These are phyloP conservation scores for Phoxinus dragarum DNA, from an alignment of 2,797 vertebrate species.

Conservation along the genomic window DNA sequence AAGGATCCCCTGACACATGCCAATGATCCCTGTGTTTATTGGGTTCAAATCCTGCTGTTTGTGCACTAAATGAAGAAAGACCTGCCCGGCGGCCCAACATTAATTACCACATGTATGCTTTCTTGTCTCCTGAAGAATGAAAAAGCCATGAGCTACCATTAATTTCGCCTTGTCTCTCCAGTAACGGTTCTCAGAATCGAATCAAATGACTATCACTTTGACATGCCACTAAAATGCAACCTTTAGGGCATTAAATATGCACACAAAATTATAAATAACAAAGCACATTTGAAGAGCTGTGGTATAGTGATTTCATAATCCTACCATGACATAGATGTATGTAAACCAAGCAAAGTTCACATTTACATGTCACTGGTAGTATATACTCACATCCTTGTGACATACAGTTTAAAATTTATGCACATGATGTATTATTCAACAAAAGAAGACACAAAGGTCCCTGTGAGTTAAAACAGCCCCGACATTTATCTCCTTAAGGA, in stretches of 20 bases:
- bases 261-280: not conserved
- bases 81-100: constrained; percentile 10
- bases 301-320: not conserved
- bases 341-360: constrained; percentile 7
- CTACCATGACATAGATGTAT: not conserved
- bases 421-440: constrained; percentile 70
- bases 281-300: not conserved
- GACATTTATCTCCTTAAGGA: constrained; percentile 73
- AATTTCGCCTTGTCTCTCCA: not conserved
- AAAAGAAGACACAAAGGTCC: constrained; percentile 65
- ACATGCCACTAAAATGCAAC: not conserved
- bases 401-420: constrained; percentile 61
- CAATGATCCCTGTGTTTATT: constrained; percentile 41
- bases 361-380: not conserved
- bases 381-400: constrained; percentile 58
- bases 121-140: constrained; percentile 21
- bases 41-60: constrained; percentile 33
- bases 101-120: constrained; percentile 45
- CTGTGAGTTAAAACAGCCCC: constrained; percentile 56
- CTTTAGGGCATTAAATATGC: not conserved
- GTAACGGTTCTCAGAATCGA: not conserved
- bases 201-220: not conserved
- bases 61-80: constrained; percentile 41
- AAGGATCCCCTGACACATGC: constrained; percentile 45
- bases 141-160: constrained; percentile 13